Base-by-base conservation (phyloP, 1,140 invertebrate species). In the Potamilus streckersoni region DNA sequence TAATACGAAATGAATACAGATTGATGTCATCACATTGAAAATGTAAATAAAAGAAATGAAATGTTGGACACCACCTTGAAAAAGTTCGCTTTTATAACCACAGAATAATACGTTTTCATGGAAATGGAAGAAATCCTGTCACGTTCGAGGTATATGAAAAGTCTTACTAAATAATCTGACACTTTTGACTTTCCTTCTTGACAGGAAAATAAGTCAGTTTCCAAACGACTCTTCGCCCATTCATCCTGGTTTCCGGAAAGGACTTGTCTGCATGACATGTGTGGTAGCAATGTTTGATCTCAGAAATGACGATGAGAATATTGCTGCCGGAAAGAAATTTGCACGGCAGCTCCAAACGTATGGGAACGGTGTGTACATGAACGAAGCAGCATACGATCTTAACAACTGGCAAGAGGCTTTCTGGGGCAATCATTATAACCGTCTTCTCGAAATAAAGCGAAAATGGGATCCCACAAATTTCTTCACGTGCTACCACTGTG, bases 291-390 rank as follows among this genome's bases (percentile, higher is more conserved):
- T 77, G 15, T 49, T 6, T 2, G 65, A 73, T 12, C 38, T 64
- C 8, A 31, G 11, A 0, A 49, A 49, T 12, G 38, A 67, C 31
- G 19, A 67, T 12, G 65, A 67, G 19, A 27, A n/a, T 5, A 67
- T 38, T 19, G 65, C 31, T 14, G 20, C 19, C 19, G 31, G 31
- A 27, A 14, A 38, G 65, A 20, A 31, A 2, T 67, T 67, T 27
- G 14, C 65, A 2, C 19, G 55, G 38, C 16, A 49, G 12, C 20
- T 67, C 20, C 12, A 49, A 67, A 31, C 3, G 65, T 67, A 64
- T 64, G 81, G 79, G 13, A 27, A 38, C 20, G 82, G 82, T 0
- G 69, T 78, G 64, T 83, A 81, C 71, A 57, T 80, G 12, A 83
- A 83, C 67, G 82, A 83, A 62, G 74, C 80, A 6, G 66, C 71